Percentiles rank a stretch among this genome's conserved stretches.
These are phyloP conservation scores for Lepilemur septentrionalis DNA, from an alignment of 2,797 vertebrate species.

Conservation along the genomic window DNA sequence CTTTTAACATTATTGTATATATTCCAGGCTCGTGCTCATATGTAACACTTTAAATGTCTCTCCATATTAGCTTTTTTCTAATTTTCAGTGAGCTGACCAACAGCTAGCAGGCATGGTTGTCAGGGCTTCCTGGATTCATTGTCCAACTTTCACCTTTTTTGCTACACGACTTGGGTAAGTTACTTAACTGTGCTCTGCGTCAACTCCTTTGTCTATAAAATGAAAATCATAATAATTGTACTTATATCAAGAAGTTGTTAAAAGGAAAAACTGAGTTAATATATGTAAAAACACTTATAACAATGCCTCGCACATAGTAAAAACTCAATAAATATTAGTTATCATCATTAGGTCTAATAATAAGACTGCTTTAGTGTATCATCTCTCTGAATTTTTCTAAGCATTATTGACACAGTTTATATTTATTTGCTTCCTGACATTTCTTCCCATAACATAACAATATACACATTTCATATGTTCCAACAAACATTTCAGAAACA, in stretches of 20 bases:
- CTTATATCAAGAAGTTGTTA: background rate
- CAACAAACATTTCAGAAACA: background rate
- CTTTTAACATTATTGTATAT: background rate
- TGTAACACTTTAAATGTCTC: background rate
- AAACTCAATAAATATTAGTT: background rate
- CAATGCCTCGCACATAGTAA: background rate
- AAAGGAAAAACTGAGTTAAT: background rate
- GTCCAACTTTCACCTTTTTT: background rate
- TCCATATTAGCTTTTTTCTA: background rate
- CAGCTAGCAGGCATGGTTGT: background rate
- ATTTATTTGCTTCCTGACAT: background rate
- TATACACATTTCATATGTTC: background rate
- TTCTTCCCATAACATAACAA: background rate
- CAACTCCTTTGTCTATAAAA: background rate
- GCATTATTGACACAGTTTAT: background rate
- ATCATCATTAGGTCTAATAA: background rate
- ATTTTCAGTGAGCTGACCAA: background rate
- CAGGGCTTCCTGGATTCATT: background rate
- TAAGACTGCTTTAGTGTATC: background rate
- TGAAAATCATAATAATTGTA: background rate
- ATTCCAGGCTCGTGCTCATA: background rate
- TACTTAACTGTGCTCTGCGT: background rate
- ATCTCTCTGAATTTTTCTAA: background rate
- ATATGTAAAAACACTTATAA: background rate
- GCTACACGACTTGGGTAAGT: background rate